These are phyloP conservation scores for Dryococelus australis DNA, from an alignment of 2,888 invertebrate species.

Conservation along the genomic window DNA sequence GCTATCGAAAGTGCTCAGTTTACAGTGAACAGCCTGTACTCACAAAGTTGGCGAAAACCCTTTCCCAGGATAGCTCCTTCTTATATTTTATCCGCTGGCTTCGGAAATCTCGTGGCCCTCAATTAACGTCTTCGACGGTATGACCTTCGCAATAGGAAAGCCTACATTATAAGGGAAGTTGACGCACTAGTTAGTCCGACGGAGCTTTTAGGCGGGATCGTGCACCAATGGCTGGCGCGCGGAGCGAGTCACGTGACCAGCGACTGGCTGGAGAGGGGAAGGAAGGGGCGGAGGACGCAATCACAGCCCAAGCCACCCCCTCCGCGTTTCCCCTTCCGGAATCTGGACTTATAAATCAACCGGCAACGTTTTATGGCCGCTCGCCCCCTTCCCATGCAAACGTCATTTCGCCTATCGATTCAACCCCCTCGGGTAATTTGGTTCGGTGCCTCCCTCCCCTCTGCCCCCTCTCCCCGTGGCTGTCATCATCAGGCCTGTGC, in stretches of 20 bases:
- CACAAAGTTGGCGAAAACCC: too few relatives aligned
- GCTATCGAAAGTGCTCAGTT: too few relatives aligned
- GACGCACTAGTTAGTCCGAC: too few relatives aligned
- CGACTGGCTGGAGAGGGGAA: neutral
- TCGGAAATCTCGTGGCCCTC: too few relatives aligned
- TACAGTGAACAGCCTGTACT: too few relatives aligned
- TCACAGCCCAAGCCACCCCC: neutral
- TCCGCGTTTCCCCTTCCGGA: neutral
- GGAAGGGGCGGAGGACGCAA: neutral
- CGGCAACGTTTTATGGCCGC: constrained; percentile 16
- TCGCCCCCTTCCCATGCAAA: neutral
- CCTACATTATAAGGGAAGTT: too few relatives aligned
- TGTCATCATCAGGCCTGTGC: neutral
- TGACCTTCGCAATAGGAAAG: too few relatives aligned
- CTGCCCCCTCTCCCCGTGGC: neutral
- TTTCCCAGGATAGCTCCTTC: too few relatives aligned
- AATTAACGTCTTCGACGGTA: too few relatives aligned
- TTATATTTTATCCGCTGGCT: too few relatives aligned
- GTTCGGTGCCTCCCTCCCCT: neutral
- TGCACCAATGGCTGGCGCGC: too few relatives aligned
- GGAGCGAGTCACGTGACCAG: neutral
- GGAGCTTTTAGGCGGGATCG: too few relatives aligned
- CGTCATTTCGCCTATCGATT: constrained; percentile 16
- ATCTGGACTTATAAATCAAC: constrained; percentile 16
- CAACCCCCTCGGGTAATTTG: constrained; percentile 10